phyloP scores from a whole-genome alignment of 2,113 vertebrate species.

The Atrichornis clamosus region DNA sequence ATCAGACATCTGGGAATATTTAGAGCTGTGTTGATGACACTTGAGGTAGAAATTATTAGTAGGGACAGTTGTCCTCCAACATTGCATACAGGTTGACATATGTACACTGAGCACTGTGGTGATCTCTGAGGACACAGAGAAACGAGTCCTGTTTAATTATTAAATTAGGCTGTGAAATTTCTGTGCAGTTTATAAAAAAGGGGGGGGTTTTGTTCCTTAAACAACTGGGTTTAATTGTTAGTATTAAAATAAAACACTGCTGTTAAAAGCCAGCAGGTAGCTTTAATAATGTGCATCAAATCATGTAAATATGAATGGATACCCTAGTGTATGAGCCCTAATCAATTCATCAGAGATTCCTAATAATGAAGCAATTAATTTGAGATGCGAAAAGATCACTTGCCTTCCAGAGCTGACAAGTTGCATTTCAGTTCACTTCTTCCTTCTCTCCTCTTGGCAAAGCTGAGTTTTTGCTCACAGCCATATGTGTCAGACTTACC shows the following conservation, averaged over 20 bases:
- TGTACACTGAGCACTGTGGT: neutral
- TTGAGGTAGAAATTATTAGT: neutral
- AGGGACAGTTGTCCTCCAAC: neutral
- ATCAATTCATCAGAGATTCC: conserved; percentile 4
- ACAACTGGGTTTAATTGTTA: neutral
- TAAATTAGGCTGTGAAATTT: neutral
- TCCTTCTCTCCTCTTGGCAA: neutral
- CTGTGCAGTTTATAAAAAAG: neutral
- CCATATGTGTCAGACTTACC: neutral
- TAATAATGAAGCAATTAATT: conserved; percentile 41
- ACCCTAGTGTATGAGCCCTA: neutral
- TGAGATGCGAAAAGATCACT: neutral
- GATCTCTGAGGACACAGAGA: neutral
- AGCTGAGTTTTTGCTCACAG: neutral
- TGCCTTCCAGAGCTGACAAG: neutral
- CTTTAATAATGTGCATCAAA: neutral
- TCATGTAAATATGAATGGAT: neutral
- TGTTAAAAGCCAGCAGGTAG: neutral
- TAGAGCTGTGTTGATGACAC: neutral
- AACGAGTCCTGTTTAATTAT: neutral
- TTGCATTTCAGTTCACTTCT: neutral
- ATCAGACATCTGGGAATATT: neutral
- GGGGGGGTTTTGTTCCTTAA: neutral
- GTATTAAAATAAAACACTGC: neutral
- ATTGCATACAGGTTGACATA: neutral